These are phyloP conservation scores for Polyodon spathula DNA, from an alignment of 2,113 vertebrate genomes.

Conservation along the genomic window DNA sequence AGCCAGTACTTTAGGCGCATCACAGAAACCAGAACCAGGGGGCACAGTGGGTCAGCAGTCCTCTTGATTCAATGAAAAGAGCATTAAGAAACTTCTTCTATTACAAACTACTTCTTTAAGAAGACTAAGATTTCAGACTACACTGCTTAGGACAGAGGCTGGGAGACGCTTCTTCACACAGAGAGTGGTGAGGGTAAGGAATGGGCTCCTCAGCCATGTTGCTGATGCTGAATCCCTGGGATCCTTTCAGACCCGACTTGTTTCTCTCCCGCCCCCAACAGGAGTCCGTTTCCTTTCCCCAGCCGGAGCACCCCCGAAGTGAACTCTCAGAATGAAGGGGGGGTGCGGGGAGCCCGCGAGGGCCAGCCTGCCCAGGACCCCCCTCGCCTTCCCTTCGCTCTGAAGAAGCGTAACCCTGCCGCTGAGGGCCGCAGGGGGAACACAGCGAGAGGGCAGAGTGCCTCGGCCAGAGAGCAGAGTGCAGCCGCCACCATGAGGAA, in stretches of 20 bases:
- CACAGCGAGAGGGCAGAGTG: slow-evolving; percentile 26
- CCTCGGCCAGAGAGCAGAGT: slow-evolving; percentile 35
- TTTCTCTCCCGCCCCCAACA: slow-evolving; percentile 13
- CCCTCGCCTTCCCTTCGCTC: slow-evolving; percentile 28
- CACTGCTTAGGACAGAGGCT: no score
- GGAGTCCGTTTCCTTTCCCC: slow-evolving; percentile 29
- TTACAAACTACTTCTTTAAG: no score
- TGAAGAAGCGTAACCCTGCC: slow-evolving; percentile 49
- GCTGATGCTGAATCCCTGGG: no score
- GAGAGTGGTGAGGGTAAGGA: no score
- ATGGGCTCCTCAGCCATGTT: neutral
- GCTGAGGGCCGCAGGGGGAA: slow-evolving; percentile 42
- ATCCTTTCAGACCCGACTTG: neutral
- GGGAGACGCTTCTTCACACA: no score
- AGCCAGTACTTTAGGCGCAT: no score
- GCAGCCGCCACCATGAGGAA: slow-evolving; percentile 56
- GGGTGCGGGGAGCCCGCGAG: slow-evolving; percentile 3
- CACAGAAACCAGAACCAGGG: no score
- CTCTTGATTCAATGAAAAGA: no score
- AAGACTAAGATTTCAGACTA: no score
- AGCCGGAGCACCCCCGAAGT: slow-evolving; percentile 20
- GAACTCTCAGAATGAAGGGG: slow-evolving; percentile 16
- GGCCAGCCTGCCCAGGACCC: slow-evolving; percentile 15
- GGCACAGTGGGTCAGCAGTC: no score
- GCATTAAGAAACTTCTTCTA: no score